Conservation (phyloP, 2,888 invertebrate genomes). For the Drosophila birchii region DNA sequence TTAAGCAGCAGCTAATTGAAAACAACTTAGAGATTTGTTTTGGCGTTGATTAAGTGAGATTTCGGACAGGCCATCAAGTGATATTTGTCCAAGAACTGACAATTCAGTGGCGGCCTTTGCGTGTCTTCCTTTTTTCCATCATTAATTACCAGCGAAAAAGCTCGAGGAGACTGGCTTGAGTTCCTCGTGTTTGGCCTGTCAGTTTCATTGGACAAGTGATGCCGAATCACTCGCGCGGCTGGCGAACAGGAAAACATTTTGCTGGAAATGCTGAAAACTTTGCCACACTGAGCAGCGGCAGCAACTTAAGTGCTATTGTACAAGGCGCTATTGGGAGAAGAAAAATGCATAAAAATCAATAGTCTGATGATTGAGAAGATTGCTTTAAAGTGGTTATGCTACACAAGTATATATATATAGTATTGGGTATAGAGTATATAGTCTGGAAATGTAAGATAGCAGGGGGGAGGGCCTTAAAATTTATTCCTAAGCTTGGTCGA, state of each 20-base stretch:
- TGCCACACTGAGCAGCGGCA: constrained; percentile 12
- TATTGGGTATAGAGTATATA: neutral
- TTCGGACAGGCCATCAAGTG: constrained; percentile 55
- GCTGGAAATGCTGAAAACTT: constrained; percentile 45
- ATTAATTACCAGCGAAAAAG: constrained; percentile 65
- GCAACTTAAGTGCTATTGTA: constrained; percentile 50
- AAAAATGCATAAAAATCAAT: constrained; percentile 54
- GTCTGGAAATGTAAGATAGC: neutral
- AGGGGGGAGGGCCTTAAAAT: neutral
- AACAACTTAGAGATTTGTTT: constrained; percentile 66
- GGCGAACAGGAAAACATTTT: constrained; percentile 50
- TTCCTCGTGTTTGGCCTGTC: constrained; percentile 34
- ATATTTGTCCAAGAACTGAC: constrained; percentile 64
- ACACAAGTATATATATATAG: constrained; percentile 3
- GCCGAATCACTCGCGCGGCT: constrained; percentile 5
- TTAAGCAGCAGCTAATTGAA: constrained; percentile 73
- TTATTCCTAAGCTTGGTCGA: constrained; percentile 1
- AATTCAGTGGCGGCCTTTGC: constrained; percentile 42
- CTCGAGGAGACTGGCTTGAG: constrained; percentile 30
- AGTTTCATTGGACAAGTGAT: constrained; percentile 38
- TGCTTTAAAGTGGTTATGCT: constrained; percentile 14
- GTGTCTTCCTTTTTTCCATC: constrained; percentile 41
- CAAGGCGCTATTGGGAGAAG: constrained; percentile 11
- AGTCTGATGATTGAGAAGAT: constrained; percentile 38
- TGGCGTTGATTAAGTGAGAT: constrained; percentile 65